Conservation (phyloP, 1,140 invertebrate species). For the Drosophila nigromelanica region DNA sequence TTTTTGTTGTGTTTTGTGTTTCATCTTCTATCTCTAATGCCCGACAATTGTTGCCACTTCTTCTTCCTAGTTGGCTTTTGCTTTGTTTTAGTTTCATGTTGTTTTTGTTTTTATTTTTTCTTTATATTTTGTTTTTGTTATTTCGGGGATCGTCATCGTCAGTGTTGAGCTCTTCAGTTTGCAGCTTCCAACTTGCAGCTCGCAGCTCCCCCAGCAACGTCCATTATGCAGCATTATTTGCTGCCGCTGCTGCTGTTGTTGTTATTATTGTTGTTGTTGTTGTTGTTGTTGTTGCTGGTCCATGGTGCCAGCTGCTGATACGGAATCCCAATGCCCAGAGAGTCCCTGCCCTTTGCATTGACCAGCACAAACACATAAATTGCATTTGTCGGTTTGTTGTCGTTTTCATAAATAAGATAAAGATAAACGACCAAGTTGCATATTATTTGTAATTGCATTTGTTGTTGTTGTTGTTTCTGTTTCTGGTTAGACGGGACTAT, state of each 20-base stretch:
- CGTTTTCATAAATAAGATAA: conserved; percentile 84
- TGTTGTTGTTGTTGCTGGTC: conserved; percentile 22
- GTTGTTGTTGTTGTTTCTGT: conserved; percentile 48
- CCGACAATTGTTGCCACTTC: conserved; percentile 78
- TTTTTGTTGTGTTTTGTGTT: conserved; percentile 45
- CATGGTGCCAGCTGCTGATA: conserved; percentile 64
- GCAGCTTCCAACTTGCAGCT: conserved; percentile 33
- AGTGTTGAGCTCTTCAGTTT: conserved; percentile 48
- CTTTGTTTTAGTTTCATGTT: conserved; percentile 55
- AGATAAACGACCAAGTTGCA: conserved; percentile 82
- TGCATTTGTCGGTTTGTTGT: conserved; percentile 84
- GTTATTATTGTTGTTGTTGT: conserved; percentile 12
- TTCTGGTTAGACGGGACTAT: conserved; percentile 57
- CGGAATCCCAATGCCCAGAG: conserved; percentile 30
- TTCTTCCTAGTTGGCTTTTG: conserved; percentile 71
- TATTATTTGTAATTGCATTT: conserved; percentile 84
- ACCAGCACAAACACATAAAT: conserved; percentile 82
- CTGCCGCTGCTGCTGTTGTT: conserved; percentile 13
- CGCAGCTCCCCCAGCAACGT: conserved; percentile 48
- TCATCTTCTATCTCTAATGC: conserved; percentile 76
- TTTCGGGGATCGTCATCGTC: conserved; percentile 67
- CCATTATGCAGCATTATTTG: conserved; percentile 81
- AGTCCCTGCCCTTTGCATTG: conserved; percentile 64
- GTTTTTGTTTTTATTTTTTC: conserved; percentile 47
- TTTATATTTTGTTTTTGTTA: conserved; percentile 22